Conservation (phyloP, 2,888 invertebrate genomes). For the Scrobipalpa costella region DNA sequence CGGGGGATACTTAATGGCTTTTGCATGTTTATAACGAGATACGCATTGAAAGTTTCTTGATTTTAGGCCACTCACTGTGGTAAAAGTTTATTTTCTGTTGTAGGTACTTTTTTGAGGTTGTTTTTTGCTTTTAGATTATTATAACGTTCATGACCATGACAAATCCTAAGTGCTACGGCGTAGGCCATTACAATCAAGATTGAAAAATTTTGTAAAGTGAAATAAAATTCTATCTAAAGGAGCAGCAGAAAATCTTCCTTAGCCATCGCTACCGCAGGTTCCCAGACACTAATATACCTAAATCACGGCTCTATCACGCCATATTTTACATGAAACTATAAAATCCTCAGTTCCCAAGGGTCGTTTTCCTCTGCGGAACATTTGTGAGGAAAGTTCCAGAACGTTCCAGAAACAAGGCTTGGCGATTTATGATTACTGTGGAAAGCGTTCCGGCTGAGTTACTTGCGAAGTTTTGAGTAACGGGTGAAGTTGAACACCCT, state of each 20-base stretch:
- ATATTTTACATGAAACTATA: slow-evolving; percentile 21
- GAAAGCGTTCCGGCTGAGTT: slow-evolving; percentile 30
- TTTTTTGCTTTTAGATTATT: too few species aligned
- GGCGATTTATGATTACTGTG: slow-evolving; percentile 29
- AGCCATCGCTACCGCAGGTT: neutral
- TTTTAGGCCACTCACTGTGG: neutral
- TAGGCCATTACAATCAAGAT: neutral
- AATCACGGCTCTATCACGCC: slow-evolving; percentile 16
- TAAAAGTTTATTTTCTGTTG: neutral
- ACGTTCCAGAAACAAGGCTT: slow-evolving; percentile 27
- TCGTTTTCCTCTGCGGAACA: slow-evolving; percentile 22
- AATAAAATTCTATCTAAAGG: too few species aligned
- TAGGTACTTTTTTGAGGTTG: neutral
- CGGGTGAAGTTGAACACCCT: slow-evolving; percentile 23
- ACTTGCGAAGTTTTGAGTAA: slow-evolving; percentile 30
- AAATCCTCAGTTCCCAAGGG: slow-evolving; percentile 19
- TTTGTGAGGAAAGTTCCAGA: slow-evolving; percentile 27
- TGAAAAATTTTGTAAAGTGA: neutral
- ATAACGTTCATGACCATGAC: too few species aligned
- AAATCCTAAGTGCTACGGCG: neutral
- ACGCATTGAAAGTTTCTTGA: slow-evolving; percentile 17
- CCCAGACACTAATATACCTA: slow-evolving; percentile 9
- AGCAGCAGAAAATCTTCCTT: neutral
- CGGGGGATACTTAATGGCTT: slow-evolving; percentile 18
- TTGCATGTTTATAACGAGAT: slow-evolving; percentile 21